Evolutionary conservation across 2,113 vertebrate genomes (phyloP).

Genomic region (Syngnathus scovelli): DNA sequence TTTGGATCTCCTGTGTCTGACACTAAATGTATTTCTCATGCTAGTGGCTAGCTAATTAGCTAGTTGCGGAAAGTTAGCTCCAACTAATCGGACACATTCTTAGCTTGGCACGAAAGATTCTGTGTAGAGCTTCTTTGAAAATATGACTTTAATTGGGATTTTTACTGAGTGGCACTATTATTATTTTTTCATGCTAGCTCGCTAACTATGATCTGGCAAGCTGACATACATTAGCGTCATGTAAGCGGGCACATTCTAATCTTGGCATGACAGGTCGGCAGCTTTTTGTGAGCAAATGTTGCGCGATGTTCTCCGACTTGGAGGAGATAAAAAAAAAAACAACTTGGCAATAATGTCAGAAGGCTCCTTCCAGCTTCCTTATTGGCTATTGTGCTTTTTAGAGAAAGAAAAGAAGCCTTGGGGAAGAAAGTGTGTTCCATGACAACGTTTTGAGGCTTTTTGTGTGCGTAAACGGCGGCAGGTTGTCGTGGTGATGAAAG

Average conservation of each 20-base stretch:
- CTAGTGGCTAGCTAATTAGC: not conserved
- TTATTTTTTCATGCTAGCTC: not conserved
- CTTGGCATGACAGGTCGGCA: not conserved
- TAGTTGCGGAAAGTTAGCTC: not conserved
- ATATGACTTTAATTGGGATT: not conserved
- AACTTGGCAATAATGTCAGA: not conserved
- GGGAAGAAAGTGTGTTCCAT: not conserved
- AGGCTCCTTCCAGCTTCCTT: not conserved
- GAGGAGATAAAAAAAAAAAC: not conserved
- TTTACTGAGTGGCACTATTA: not conserved
- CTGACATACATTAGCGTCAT: not conserved
- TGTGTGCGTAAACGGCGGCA: not conserved
- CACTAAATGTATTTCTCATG: not conserved
- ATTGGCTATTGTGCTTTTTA: not conserved
- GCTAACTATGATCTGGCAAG: not conserved
- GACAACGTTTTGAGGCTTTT: not conserved
- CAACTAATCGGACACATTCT: not conserved
- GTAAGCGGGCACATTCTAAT: not conserved
- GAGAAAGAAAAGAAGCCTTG: not conserved
- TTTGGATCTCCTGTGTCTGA: not conserved
- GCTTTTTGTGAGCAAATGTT: not conserved
- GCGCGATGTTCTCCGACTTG: not conserved
- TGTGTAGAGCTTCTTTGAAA: not conserved
- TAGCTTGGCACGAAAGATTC: not conserved
- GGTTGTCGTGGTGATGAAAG: constrained; percentile 8